These are phyloP conservation scores for Pissodes strobi DNA, from an alignment of 1,140 invertebrate genomes.

Conservation along the genomic window DNA sequence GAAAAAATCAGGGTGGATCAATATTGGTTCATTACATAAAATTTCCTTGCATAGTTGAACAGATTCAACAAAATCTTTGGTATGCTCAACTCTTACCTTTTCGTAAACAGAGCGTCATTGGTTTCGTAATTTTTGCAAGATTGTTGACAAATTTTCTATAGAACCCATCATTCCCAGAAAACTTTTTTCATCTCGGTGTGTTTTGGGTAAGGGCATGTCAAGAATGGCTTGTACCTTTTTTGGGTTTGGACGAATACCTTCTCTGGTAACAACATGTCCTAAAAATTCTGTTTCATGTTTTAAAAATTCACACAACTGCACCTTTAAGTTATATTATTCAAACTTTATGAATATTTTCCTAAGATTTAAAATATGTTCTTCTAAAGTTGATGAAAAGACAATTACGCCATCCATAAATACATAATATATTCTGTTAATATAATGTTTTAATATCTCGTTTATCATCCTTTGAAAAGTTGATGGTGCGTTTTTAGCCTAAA, in stretches of 20 bases:
- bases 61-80: background rate
- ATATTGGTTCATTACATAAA: constrained; percentile 16
- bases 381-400: constrained; percentile 1
- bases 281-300: constrained; percentile 43
- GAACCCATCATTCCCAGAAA: constrained; percentile 36
- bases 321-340: constrained; percentile 33
- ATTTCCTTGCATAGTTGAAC: constrained; percentile 19
- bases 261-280: constrained; percentile 36
- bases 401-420: constrained; percentile 8
- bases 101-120: background rate
- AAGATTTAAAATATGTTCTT: no score
- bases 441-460: no score
- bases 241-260: constrained; percentile 39
- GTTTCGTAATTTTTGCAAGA: constrained; percentile 29
- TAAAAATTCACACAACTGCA: constrained; percentile 2
- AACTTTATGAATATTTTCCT: background rate
- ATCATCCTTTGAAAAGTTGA: no score
- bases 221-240: constrained; percentile 36
- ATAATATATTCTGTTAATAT: background rate
- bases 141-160: constrained; percentile 42
- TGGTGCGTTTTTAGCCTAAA: background rate
- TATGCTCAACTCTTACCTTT: background rate
- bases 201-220: constrained; percentile 40
- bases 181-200: constrained; percentile 38
- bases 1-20: constrained; percentile 36